Percentiles rank a stretch among this genome's conserved stretches.
phyloP scores from a whole-genome alignment of 2,888 invertebrate genomes.

The Lacanobia oleracea region DNA sequence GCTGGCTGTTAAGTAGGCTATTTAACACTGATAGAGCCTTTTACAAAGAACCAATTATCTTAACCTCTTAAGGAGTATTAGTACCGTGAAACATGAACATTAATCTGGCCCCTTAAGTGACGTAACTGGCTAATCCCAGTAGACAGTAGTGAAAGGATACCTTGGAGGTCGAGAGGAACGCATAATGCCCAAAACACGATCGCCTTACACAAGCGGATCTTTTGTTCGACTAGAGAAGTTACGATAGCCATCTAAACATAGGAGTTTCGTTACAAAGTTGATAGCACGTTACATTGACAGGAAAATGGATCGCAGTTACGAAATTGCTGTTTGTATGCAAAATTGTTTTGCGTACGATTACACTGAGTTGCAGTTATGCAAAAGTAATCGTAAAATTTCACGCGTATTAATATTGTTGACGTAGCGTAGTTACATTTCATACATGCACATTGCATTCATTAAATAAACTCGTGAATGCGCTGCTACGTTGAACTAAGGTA shows the following conservation, averaged over 20 bases:
- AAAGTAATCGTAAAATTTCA: conserved; percentile 34
- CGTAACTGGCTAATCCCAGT: conserved; percentile 67
- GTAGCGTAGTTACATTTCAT: neutral
- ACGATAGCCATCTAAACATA: conserved; percentile 65
- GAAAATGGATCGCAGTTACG: conserved; percentile 66
- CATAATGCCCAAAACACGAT: conserved; percentile 76
- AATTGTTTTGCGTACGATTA: conserved; percentile 45
- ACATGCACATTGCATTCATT: conserved; percentile 5
- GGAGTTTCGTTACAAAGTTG: conserved; percentile 48
- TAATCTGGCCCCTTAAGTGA: conserved; percentile 57
- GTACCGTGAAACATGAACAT: conserved; percentile 51
- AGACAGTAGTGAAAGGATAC: conserved; percentile 73
- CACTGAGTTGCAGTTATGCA: conserved; percentile 19
- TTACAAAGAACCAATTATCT: conserved; percentile 44
- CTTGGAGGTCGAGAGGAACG: conserved; percentile 68
- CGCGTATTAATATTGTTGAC: conserved; percentile 28
- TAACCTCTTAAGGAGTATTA: conserved; percentile 30
- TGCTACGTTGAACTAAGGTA: neutral
- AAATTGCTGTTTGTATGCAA: conserved; percentile 54
- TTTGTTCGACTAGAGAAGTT: conserved; percentile 66
- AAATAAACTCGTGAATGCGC: conserved; percentile 24
- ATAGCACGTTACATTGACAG: conserved; percentile 57
- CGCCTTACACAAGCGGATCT: conserved; percentile 65
- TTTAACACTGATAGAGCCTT: conserved; percentile 37
- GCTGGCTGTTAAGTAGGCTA: conserved; percentile 17